Evolutionary conservation across 2,113 vertebrate genomes (phyloP).

Genomic region (Mesoclemmys tuberculata): DNA sequence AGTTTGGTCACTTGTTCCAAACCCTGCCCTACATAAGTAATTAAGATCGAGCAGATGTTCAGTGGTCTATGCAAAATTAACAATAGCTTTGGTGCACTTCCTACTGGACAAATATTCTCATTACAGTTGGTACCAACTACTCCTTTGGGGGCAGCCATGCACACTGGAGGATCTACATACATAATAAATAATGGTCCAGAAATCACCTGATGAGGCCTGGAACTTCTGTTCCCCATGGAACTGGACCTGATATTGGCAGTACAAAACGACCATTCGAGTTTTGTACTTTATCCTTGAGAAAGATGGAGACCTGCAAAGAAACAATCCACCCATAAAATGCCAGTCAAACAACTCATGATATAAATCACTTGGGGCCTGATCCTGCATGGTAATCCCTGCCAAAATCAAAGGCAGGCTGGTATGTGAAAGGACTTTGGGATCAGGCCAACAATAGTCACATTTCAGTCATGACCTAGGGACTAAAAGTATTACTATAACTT

Average conservation of each 20-base stretch:
- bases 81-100: background rate
- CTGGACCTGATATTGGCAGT: constrained; percentile 90
- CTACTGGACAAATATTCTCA: background rate
- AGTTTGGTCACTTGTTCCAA: background rate
- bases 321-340: background rate
- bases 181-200: background rate
- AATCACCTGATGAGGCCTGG: constrained; percentile 93
- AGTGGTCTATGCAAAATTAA: background rate
- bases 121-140: background rate
- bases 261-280: constrained; percentile 97
- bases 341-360: rapidly evolving
- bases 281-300: constrained; percentile 97
- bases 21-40: background rate
- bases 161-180: background rate
- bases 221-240: constrained; percentile 91
- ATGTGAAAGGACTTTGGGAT: rapidly evolving
- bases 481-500: background rate
- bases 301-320: constrained; percentile 92
- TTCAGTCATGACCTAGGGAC: background rate
- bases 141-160: background rate
- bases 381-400: background rate
- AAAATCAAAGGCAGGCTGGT: background rate
- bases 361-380: background rate
- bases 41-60: background rate
- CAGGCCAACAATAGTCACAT: background rate